Conservation (phyloP, 2,797 vertebrate genomes). For the Ctenochaetus hawaiiensis region DNA sequence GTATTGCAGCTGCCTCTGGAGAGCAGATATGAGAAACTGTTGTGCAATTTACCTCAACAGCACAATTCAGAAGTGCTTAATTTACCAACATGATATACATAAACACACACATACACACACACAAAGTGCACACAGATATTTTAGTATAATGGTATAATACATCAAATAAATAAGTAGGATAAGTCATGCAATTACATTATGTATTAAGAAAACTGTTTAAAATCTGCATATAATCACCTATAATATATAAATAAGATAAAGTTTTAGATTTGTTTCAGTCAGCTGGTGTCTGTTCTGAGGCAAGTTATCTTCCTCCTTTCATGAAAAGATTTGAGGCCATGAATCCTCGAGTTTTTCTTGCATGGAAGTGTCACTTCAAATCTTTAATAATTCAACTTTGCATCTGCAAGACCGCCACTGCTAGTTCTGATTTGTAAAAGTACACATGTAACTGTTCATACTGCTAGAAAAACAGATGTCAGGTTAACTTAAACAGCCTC, state of each 20-base stretch:
- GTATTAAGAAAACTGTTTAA: neutral
- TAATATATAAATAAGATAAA: neutral
- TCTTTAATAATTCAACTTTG: neutral
- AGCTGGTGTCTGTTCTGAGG: too few species aligned
- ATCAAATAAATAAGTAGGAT: constrained; percentile 11
- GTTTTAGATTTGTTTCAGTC: neutral
- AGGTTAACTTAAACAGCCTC: neutral
- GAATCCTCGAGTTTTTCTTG: neutral
- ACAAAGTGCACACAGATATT: neutral
- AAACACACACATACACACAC: neutral
- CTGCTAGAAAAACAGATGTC: neutral
- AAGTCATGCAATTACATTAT: constrained; percentile 7
- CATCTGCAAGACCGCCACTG: neutral
- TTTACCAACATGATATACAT: constrained; percentile 24
- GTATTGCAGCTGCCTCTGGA: constrained; percentile 68
- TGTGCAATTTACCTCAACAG: constrained; percentile 74
- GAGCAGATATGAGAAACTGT: constrained; percentile 64
- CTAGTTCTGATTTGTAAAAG: neutral
- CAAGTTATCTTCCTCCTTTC: neutral
- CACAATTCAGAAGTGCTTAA: constrained; percentile 61
- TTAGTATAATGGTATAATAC: constrained; percentile 21
- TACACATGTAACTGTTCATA: neutral
- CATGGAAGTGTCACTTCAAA: neutral
- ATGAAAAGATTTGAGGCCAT: neutral
- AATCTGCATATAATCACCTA: neutral